Evolutionary conservation across 2,113 vertebrate species (phyloP).

Genomic region (Lethenteron reissneri): DNA sequence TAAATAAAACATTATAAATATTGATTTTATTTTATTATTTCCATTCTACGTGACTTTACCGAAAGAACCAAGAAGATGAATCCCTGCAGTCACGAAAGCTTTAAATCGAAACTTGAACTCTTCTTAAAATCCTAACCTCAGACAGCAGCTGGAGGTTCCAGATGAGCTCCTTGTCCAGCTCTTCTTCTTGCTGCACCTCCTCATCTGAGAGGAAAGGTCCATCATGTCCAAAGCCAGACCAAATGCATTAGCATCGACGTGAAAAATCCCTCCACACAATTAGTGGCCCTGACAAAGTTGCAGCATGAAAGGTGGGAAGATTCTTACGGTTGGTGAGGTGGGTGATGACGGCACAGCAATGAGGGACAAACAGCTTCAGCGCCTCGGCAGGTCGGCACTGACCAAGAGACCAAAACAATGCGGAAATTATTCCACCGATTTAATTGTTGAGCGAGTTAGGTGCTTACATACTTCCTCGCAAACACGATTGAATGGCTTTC

Average conservation of each 20-base stretch:
- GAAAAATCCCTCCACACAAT: neutral
- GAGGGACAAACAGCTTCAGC: slow-evolving; percentile 75
- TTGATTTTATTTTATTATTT: no score
- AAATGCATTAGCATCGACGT: neutral
- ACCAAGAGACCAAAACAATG: slow-evolving; percentile 16
- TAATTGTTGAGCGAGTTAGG: no score
- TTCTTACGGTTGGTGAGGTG: slow-evolving; percentile 77
- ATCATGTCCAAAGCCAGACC: slow-evolving; percentile 3
- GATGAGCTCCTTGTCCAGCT: slow-evolving; percentile 81
- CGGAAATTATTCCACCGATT: no score
- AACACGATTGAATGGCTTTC: no score
- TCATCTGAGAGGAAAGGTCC: slow-evolving; percentile 39
- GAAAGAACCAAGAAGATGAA: no score
- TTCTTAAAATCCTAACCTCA: slow-evolving; percentile 26
- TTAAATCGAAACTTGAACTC: neutral
- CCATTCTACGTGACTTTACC: neutral
- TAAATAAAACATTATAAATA: no score
- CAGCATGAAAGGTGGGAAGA: neutral
- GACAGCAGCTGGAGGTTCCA: slow-evolving; percentile 93
- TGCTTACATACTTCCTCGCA: no score
- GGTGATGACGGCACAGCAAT: slow-evolving; percentile 66
- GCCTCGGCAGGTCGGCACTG: slow-evolving; percentile 80
- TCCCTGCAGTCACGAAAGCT: neutral
- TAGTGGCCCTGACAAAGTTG: neutral
- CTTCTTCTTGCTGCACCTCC: slow-evolving; percentile 72